Conservation (phyloP, 2,888 invertebrate species). For the Amphipyra tragopoginis region DNA sequence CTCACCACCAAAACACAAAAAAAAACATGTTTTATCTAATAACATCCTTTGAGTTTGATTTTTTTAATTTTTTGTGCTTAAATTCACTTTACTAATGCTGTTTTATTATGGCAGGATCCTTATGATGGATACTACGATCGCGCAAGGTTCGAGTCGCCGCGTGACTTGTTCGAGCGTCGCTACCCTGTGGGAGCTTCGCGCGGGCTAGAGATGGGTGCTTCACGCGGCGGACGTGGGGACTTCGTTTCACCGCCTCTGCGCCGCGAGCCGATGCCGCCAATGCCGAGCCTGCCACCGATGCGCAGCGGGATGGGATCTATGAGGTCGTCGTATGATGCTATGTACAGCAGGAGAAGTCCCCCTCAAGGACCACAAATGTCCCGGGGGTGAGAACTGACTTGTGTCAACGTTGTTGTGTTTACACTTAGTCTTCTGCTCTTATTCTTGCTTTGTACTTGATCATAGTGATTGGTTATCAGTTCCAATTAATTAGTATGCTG, state of each 20-base stretch:
- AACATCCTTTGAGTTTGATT: constrained; percentile 29
- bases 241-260: constrained; percentile 93
- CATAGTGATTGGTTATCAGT: constrained; percentile 18
- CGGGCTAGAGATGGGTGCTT: constrained; percentile 88
- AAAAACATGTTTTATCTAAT: constrained; percentile 13
- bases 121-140: constrained; percentile 96
- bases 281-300: constrained; percentile 92
- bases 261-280: constrained; percentile 94
- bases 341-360: constrained; percentile 95
- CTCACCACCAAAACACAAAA: constrained; percentile 44
- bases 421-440: constrained; percentile 16
- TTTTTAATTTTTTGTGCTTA: constrained; percentile 13
- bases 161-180: constrained; percentile 95
- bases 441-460: constrained; percentile 12
- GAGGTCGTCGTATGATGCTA: constrained; percentile 93
- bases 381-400: constrained; percentile 81
- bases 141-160: constrained; percentile 93
- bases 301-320: constrained; percentile 91
- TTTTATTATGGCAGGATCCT: constrained; percentile 87
- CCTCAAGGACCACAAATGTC: constrained; percentile 90
- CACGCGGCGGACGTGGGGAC: constrained; percentile 90
- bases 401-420: constrained; percentile 50
- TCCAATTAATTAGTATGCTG: not conserved
- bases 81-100: constrained; percentile 16
- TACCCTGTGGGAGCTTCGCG: constrained; percentile 91